These are phyloP conservation scores for Odobenus rosmarus DNA, from an alignment of 2,113 vertebrate genomes.

Conservation along the genomic window DNA sequence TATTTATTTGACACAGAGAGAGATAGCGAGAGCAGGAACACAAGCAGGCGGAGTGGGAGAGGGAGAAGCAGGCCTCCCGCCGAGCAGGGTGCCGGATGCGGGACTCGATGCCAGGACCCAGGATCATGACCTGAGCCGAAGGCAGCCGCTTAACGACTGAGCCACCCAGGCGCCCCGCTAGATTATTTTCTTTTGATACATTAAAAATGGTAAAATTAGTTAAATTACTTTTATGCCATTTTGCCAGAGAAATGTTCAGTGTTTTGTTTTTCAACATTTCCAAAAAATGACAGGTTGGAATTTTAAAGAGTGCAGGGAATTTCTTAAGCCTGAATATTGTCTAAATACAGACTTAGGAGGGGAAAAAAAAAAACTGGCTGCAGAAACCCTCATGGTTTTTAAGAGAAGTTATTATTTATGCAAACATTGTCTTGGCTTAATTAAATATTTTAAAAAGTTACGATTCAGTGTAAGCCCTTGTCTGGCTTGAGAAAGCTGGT, in stretches of 20 bases:
- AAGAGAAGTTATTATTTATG: slow-evolving; percentile 9
- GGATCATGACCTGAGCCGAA: no score
- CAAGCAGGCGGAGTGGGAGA: no score
- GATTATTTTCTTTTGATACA: slow-evolving; percentile 14
- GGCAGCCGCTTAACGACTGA: no score
- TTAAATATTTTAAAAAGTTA: not conserved
- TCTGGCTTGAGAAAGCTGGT: not conserved
- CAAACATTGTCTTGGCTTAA: not conserved
- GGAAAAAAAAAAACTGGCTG: not conserved
- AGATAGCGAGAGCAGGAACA: no score
- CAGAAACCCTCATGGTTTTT: not conserved
- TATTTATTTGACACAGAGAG: no score
- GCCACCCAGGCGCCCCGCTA: no score
- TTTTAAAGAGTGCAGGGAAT: not conserved
- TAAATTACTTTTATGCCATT: not conserved
- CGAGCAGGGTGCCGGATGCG: no score
- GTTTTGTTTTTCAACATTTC: not conserved
- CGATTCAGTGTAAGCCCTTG: not conserved
- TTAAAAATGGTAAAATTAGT: slow-evolving; percentile 41
- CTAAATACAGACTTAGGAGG: not conserved
- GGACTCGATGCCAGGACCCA: no score
- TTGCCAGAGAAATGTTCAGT: not conserved
- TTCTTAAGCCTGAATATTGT: not conserved
- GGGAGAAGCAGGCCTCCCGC: no score
- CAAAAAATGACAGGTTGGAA: not conserved